A percentile compares a stretch with the other conserved stretches of the same genome.
Evolutionary conservation across 2,888 invertebrate species (phyloP).

Genomic region (Athetis lepigone): DNA sequence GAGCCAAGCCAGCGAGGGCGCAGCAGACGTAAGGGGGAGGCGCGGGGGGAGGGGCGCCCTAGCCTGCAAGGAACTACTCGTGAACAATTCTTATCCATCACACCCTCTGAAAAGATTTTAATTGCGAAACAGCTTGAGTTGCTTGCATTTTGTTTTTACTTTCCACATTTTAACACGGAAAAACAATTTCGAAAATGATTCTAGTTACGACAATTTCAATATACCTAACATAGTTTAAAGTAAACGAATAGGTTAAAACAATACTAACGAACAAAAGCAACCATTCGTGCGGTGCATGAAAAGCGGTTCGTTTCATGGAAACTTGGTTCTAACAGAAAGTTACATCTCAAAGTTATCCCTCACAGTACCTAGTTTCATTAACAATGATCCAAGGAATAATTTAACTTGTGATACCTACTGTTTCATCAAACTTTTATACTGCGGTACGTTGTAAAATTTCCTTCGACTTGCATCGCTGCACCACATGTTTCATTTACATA

Average conservation of each 20-base stretch:
- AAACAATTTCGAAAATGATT: constrained; percentile 7
- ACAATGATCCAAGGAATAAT: constrained; percentile 27
- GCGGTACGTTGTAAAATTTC: constrained; percentile 29
- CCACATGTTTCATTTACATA: constrained; percentile 40
- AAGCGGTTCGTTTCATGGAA: constrained; percentile 36
- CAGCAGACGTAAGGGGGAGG: constrained; percentile 13
- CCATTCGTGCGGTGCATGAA: constrained; percentile 23
- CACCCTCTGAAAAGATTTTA: constrained; percentile 66
- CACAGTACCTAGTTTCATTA: constrained; percentile 14
- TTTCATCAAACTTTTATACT: constrained; percentile 20
- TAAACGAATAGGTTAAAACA: constrained; percentile 13
- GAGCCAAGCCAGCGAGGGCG: constrained; percentile 50
- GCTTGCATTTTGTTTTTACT: constrained; percentile 51
- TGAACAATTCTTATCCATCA: constrained; percentile 70
- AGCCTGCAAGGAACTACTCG: constrained; percentile 61
- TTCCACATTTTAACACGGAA: constrained; percentile 12
- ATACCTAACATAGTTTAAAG: background rate
- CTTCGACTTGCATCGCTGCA: constrained; percentile 32
- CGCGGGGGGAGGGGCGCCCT: constrained; percentile 1
- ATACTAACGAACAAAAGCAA: constrained; percentile 13
- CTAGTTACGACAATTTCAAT: constrained; percentile 1
- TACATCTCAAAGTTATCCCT: constrained; percentile 19
- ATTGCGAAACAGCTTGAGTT: constrained; percentile 65
- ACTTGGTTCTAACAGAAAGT: constrained; percentile 27
- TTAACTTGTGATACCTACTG: constrained; percentile 8